Evolutionary conservation across 2,888 invertebrate species (phyloP).

Genomic region (Sialis fuliginosa): DNA sequence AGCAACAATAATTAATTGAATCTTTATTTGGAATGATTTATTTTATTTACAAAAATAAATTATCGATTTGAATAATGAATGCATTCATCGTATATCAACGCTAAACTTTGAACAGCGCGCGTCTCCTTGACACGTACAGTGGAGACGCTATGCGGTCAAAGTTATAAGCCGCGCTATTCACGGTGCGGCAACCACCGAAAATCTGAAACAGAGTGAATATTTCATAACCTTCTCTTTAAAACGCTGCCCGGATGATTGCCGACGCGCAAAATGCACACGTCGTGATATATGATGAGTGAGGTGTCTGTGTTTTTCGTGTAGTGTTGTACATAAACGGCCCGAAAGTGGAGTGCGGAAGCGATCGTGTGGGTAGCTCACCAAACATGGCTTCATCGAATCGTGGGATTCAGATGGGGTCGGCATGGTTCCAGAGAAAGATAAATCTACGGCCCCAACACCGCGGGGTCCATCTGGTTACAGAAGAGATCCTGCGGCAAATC

Average conservation of each 20-base stretch:
- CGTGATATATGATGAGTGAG: conserved; percentile 4
- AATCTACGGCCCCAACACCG: conserved; percentile 90
- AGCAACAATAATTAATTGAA: too few species aligned
- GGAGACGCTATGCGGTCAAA: conserved; percentile 4
- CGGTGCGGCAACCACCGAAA: conserved; percentile 7
- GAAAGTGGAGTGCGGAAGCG: conserved; percentile 6
- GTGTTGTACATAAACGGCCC: background rate
- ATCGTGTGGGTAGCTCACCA: conserved; percentile 21
- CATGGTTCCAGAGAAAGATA: conserved; percentile 97
- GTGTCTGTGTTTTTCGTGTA: conserved; percentile 2
- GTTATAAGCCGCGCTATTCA: conserved; percentile 6
- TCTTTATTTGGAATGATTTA: too few species aligned
- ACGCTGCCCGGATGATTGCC: conserved; percentile 1
- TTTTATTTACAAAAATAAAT: too few species aligned
- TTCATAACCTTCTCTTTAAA: conserved; percentile 6
- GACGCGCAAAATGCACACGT: conserved; percentile 4
- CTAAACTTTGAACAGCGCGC: conserved; percentile 1
- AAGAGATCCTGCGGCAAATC: conserved; percentile 87
- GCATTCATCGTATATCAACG: background rate
- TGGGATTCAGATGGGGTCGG: conserved; percentile 88
- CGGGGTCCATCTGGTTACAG: conserved; percentile 92
- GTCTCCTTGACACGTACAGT: background rate
- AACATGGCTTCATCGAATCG: conserved; percentile 73
- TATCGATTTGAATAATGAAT: too few species aligned
- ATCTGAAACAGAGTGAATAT: conserved; percentile 4